Base-by-base conservation (phyloP, 53 echinoderm and acorn worm species). In the Hippasteria phrygiana region DNA sequence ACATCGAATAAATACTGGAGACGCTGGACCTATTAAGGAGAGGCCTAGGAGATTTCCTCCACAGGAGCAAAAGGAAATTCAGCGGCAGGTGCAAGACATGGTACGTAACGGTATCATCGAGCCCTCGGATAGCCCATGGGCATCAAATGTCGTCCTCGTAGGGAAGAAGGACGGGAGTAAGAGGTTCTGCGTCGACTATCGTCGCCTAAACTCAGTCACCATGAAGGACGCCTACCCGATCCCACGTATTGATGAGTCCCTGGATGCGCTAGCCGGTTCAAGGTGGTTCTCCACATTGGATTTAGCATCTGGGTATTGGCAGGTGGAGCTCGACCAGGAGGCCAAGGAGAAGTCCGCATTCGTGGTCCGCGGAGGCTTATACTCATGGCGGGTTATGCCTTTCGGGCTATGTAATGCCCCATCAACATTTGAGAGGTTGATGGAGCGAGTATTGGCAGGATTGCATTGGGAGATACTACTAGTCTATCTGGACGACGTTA, bases 1-100 rank as follows among this genome's bases (percentile, higher is more conserved):
- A 31, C 93, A 93, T 48, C n/a, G 34, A 22, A 90, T 93, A 20
- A 62, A 80, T 43, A 90, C 90, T 7, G 88, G 93, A 12, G 35
- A 73, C 17, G 56, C 66, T 12, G 63, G 29, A 32, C 92, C 81
- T 33, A 79, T 92, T 5, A 62, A 50, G 37, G 71, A 92, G 73
- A 54, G 72, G 9, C 88, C 92, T 1, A 38, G 82, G 28, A 59
- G 88, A 74, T 80, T 79, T 37, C 88, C 92, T 34, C 35, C 74
- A 0, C 20, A 29, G 6, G 74, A 77, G 14, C 78, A 77, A 20
- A 17, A 14, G 20, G 73, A 73, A 43, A 73, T 73, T 20, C 5
- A 24, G 4, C 73, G 73, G 3, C 73, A 73, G 73, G 41, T 73
- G 73, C 18, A 73, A n/a, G 73, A 42, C 5, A 73, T 73, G 73